Conservation (phyloP, 2,113 vertebrate genomes). For the Mesoclemmys tuberculata region DNA sequence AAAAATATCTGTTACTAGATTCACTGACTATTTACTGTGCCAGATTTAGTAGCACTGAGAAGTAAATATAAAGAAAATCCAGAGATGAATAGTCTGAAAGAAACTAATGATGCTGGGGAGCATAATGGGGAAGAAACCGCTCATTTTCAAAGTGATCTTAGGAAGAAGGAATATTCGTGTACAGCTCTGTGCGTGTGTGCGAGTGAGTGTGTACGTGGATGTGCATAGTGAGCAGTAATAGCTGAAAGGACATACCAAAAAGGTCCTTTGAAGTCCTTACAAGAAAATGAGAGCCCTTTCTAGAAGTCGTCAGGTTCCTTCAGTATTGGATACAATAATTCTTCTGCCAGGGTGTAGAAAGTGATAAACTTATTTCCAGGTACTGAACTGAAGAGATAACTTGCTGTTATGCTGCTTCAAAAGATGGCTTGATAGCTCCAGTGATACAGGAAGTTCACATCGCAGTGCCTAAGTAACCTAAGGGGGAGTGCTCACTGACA, state of each 20-base stretch:
- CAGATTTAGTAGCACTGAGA: neutral
- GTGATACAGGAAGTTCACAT: neutral
- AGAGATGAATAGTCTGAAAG: neutral
- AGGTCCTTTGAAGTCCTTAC: neutral
- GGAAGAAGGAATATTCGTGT: neutral
- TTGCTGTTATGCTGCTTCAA: neutral
- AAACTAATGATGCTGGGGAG: neutral
- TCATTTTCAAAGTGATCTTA: accelerated
- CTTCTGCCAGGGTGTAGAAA: neutral
- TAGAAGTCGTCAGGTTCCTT: neutral
- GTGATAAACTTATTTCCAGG: neutral
- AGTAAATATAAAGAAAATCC: neutral
- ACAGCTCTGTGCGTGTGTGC: accelerated
- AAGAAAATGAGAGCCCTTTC: neutral
- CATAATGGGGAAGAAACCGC: too few species aligned
- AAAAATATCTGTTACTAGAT: neutral
- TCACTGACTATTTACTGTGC: neutral
- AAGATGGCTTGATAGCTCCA: neutral
- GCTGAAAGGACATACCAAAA: neutral
- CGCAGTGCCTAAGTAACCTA: neutral
- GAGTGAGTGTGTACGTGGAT: accelerated
- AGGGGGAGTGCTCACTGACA: neutral
- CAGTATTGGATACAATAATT: neutral
- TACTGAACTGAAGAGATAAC: neutral
- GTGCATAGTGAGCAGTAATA: accelerated